Base-by-base conservation (phyloP, 2,888 invertebrate species). In the Ennomos fuscantarius region DNA sequence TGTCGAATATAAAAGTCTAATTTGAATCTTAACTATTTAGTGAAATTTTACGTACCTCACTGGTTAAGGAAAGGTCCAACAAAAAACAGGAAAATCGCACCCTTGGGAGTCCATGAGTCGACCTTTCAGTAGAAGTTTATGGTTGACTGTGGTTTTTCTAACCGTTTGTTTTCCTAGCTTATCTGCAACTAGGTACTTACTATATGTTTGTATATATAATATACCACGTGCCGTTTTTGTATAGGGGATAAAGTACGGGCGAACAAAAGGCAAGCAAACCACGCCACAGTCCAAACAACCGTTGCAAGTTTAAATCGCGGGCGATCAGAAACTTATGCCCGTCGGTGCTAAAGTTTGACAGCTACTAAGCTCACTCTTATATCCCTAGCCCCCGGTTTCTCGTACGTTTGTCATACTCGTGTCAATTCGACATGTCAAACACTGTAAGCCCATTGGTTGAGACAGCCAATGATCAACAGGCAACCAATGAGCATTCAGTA, bases 111-210 rank as follows among this genome's bases (percentile, higher is more conserved):
- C 44, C 53, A 60, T 51, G 62, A 63, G 56, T 60, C 55, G 62
- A 62, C 65, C 62, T 63, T 68, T 59, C 55, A 51, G 33, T 42
- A 60, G 50, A 63, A 60, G 55, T 63, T 65, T 67, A 63, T 63
- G 60, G 55, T 58, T 32, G 60, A 47, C 51, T 55, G 50, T 58
- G 60, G 59, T 52, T 65, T 60, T 57, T 41, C 37, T 40, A 53
- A 60, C 55, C 40, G 47, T 33, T 34, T 42, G 62, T 53, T 63
- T 62, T 60, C 53, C 55, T 61, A 24, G 53, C 47, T 43, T 50
- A 54, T 49, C 44, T 49, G 44, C 15, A 11, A 12, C 33, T 42
- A 51, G 1, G 6, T 43, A 33, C 0, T 11, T 37, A 39, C 15
- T 10, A 8, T 24, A 35, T 12, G 10, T 24, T 9, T 41, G 9